phyloP scores from a whole-genome alignment of 2,113 vertebrate genomes.

The Gracilinanus agilis region DNA sequence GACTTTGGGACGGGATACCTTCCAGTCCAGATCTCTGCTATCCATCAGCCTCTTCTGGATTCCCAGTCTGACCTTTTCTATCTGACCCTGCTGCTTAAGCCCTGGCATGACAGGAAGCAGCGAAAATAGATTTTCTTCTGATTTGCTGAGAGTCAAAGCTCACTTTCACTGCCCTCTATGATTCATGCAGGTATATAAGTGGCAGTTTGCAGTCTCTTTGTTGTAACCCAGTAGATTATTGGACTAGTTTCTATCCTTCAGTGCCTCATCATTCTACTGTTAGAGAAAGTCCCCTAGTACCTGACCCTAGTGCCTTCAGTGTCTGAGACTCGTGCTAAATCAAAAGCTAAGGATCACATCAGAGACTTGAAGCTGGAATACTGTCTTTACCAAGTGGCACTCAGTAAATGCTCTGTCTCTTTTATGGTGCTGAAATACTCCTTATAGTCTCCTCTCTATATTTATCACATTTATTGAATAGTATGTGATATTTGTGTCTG shows the following conservation, averaged over 20 bases:
- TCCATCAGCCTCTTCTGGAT: not conserved
- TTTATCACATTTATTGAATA: not conserved
- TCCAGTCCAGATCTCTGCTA: not conserved
- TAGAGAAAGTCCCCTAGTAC: not conserved
- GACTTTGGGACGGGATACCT: not conserved
- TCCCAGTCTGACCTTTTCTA: not conserved
- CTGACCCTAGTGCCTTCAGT: not conserved
- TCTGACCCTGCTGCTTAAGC: not conserved
- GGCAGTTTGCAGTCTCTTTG: not conserved
- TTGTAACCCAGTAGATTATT: not conserved
- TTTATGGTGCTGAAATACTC: not conserved
- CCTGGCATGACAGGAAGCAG: not conserved
- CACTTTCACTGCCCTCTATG: not conserved
- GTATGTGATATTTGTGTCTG: not conserved
- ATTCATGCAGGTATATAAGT: not conserved
- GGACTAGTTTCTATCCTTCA: not conserved
- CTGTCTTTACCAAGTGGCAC: not conserved
- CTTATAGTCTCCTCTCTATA: not conserved
- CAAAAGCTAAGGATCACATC: not conserved
- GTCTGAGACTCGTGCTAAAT: not conserved
- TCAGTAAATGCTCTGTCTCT: not conserved
- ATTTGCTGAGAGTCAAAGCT: rapidly evolving
- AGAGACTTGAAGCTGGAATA: not conserved
- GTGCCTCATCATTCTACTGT: not conserved
- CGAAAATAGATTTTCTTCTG: not conserved